These are phyloP conservation scores for Stomatorhinus ivindoensis DNA, from an alignment of 2,113 vertebrate species.

Conservation along the genomic window DNA sequence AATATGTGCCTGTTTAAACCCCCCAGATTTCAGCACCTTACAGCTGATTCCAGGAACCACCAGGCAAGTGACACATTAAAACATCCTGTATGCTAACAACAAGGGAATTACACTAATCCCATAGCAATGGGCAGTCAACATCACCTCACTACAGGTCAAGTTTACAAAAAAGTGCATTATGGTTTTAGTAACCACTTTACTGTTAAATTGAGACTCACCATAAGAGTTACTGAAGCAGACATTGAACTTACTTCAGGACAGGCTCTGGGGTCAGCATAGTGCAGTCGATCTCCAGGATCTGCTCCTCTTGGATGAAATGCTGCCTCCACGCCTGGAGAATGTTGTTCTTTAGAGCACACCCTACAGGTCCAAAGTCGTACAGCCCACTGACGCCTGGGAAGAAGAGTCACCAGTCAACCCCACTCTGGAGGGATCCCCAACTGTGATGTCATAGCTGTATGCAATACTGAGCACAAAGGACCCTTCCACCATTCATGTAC, in stretches of 20 bases:
- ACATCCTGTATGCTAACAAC: neutral
- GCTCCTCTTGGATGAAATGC: slow-evolving; percentile 98
- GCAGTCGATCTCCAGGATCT: slow-evolving; percentile 96
- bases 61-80: slow-evolving; percentile 27
- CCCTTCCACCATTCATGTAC: neutral
- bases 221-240: neutral
- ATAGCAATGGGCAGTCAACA: neutral
- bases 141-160: neutral
- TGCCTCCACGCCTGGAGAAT: slow-evolving; percentile 91
- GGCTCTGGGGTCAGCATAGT: slow-evolving; percentile 94
- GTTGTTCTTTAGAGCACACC: slow-evolving; percentile 96
- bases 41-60: slow-evolving; percentile 41
- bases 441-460: neutral
- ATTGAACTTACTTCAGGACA: slow-evolving; percentile 74
- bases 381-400: slow-evolving; percentile 86
- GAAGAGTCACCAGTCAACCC: neutral
- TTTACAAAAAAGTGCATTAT: neutral
- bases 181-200: neutral
- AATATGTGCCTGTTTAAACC: slow-evolving; percentile 47
- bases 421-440: neutral
- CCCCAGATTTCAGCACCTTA: slow-evolving; percentile 36
- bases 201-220: neutral
- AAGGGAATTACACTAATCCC: neutral
- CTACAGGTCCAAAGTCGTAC: slow-evolving; percentile 94
- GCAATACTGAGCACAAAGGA: too few species aligned